A percentile compares a stretch with the other conserved stretches of the same genome.
phyloP scores from a whole-genome alignment of 2,888 invertebrate genomes.

The Heliconius erato region DNA sequence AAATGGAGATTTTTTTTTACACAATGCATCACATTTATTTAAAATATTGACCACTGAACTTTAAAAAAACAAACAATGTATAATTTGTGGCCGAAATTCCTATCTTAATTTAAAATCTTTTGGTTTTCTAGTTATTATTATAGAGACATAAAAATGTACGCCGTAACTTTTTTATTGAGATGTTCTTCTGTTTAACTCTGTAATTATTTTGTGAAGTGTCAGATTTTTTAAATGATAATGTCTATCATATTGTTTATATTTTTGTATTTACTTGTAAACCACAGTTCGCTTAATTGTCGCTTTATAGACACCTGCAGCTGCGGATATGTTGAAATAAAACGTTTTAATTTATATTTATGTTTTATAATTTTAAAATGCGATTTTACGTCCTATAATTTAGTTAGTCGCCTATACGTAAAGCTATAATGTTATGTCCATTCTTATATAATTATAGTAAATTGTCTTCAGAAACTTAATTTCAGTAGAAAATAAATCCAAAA shows the following conservation, averaged over 20 bases:
- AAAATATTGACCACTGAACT: slow-evolving; percentile 9
- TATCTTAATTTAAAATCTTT: slow-evolving; percentile 45
- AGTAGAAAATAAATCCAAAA: background rate
- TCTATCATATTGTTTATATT: background rate
- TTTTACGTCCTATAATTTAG: slow-evolving; percentile 15
- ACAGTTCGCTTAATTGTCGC: background rate
- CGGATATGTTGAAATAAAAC: background rate
- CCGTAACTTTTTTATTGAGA: slow-evolving; percentile 43
- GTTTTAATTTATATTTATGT: slow-evolving; percentile 9
- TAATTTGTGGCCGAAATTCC: slow-evolving; percentile 12
- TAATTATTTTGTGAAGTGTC: slow-evolving; percentile 44
- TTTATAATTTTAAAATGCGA: slow-evolving; percentile 2
- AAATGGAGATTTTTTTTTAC: slow-evolving; percentile 14
- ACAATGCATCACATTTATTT: background rate
- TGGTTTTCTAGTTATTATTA: slow-evolving; percentile 43
- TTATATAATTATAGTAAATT: slow-evolving; percentile 8
- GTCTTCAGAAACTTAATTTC: background rate
- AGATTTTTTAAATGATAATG: slow-evolving; percentile 14
- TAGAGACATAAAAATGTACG: slow-evolving; percentile 43
- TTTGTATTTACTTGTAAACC: background rate
- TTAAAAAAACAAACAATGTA: background rate
- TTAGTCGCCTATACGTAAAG: background rate
- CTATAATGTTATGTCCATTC: background rate
- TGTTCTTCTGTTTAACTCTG: slow-evolving; percentile 36
- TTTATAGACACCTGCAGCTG: background rate